Conservation (phyloP, 2,113 vertebrate genomes). For the Salvelinus fontinalis region DNA sequence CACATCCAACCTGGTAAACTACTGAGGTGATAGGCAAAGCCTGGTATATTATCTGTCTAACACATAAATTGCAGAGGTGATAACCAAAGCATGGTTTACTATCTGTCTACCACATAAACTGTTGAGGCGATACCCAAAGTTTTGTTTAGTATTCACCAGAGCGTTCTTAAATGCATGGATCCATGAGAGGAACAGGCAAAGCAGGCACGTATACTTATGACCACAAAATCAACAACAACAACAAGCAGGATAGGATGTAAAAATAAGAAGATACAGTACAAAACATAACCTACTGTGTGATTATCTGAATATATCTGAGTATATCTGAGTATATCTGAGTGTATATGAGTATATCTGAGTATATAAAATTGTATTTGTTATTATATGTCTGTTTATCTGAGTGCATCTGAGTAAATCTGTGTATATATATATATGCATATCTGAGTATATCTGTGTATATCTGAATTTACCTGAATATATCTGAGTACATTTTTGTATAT, state of each 20-base stretch:
- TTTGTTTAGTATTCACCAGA: conserved; percentile 65
- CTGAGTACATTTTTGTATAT: too few species aligned
- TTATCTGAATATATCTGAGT: neutral
- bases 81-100: neutral
- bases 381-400: neutral
- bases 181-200: conserved; percentile 59
- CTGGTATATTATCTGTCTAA: conserved; percentile 32
- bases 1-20: conserved; percentile 49
- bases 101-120: conserved; percentile 47
- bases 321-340: neutral
- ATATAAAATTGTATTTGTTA: neutral
- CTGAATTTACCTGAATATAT: too few species aligned
- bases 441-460: neutral
- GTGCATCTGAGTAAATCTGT: neutral
- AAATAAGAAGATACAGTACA: too few species aligned
- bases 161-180: conserved; percentile 54
- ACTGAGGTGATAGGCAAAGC: conserved; percentile 41
- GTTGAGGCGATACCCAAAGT: conserved; percentile 40
- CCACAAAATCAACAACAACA: conserved; percentile 10
- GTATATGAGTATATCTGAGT: neutral
- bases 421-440: neutral
- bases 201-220: conserved; percentile 48
- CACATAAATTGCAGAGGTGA: conserved; percentile 26
- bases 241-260: too few species aligned
- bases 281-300: too few species aligned